phyloP scores from a whole-genome alignment of 2,888 invertebrate species.

The Scaptomyza parva region DNA sequence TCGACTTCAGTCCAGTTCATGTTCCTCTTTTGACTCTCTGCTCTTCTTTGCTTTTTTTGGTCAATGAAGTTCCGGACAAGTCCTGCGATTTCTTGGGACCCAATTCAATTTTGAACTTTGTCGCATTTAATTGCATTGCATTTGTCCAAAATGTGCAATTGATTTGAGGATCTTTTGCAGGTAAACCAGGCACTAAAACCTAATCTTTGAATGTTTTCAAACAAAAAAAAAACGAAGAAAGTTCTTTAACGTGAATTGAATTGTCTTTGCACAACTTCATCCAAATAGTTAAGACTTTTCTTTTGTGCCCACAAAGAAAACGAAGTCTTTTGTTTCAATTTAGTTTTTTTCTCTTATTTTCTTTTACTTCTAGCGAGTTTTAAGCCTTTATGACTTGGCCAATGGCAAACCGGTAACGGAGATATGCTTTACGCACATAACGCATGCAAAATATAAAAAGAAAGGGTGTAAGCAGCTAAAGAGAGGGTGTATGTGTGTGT shows the following conservation, averaged over 20 bases:
- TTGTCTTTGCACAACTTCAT: slow-evolving; percentile 51
- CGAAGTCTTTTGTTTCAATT: slow-evolving; percentile 44
- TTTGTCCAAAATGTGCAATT: slow-evolving; percentile 63
- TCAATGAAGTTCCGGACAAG: slow-evolving; percentile 42
- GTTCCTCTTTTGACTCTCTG: slow-evolving; percentile 43
- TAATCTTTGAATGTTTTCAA: slow-evolving; percentile 40
- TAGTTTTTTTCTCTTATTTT: not conserved
- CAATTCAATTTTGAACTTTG: slow-evolving; percentile 78
- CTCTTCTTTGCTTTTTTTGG: slow-evolving; percentile 25
- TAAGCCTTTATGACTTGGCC: slow-evolving; percentile 36
- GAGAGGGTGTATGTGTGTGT: too few relatives aligned
- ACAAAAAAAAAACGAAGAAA: slow-evolving; percentile 25
- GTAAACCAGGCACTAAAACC: slow-evolving; percentile 50
- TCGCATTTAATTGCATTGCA: slow-evolving; percentile 80
- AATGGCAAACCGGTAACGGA: slow-evolving; percentile 57
- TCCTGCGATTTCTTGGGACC: slow-evolving; percentile 46
- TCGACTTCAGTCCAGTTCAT: not conserved
- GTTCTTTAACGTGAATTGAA: slow-evolving; percentile 41
- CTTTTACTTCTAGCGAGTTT: slow-evolving; percentile 18
- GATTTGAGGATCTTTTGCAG: slow-evolving; percentile 69
- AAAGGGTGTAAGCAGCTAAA: not conserved
- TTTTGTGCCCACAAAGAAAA: slow-evolving; percentile 7
- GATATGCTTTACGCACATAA: slow-evolving; percentile 63
- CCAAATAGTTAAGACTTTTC: slow-evolving; percentile 38
- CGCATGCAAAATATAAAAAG: slow-evolving; percentile 39